Evolutionary conservation across 2,113 vertebrate genomes (phyloP).

Genomic region (Herpetotheres cachinnans): DNA sequence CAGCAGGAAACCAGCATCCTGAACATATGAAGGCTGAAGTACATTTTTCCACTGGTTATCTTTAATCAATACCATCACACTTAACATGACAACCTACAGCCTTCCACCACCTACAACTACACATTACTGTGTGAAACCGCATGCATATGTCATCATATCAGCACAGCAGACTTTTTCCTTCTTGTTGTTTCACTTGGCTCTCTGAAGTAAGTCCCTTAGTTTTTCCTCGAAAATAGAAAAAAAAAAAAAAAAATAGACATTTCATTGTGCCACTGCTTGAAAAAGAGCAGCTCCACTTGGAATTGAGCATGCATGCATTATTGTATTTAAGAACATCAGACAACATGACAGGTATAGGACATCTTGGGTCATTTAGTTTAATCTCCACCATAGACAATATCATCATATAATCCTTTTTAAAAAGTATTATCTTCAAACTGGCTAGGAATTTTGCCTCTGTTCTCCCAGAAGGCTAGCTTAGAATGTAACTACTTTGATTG

Average conservation of each 20-base stretch:
- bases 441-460: background rate
- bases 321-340: background rate
- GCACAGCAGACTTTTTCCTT: background rate
- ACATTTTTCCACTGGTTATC: conserved; percentile 13
- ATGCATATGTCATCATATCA: background rate
- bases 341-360: background rate
- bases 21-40: background rate
- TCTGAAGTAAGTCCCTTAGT: background rate
- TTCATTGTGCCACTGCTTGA: background rate
- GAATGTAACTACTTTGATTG: background rate
- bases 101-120: background rate
- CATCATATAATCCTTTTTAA: background rate
- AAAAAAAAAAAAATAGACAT: background rate
- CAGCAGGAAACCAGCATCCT: background rate
- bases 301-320: background rate
- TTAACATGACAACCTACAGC: background rate
- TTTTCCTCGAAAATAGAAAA: background rate
- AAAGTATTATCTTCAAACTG: background rate
- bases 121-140: background rate
- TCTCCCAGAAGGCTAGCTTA: background rate
- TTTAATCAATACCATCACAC: background rate
- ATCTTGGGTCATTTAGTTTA: background rate
- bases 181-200: background rate
- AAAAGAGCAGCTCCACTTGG: background rate
- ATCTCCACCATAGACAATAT: background rate